phyloP scores from a whole-genome alignment of 2,113 vertebrate species.

The Ceyx melanurus region DNA sequence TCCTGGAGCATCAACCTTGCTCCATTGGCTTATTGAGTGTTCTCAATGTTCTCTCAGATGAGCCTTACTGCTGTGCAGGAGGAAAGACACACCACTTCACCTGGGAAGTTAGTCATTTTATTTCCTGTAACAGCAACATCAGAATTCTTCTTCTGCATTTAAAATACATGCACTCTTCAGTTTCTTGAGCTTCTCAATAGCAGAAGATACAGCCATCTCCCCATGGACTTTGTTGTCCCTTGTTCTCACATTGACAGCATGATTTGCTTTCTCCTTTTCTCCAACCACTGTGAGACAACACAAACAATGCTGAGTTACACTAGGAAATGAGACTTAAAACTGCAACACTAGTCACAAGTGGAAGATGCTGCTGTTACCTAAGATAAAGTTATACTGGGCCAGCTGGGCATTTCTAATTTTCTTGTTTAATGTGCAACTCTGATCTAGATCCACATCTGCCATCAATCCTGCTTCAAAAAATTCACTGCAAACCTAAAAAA shows the following conservation, averaged over 20 bases:
- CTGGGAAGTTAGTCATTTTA: background rate
- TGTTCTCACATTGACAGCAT: slow-evolving; percentile 87
- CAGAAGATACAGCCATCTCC: slow-evolving; percentile 80
- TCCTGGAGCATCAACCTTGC: background rate
- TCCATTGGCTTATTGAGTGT: background rate
- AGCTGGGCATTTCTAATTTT: slow-evolving; percentile 94
- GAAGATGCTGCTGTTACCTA: slow-evolving; percentile 79
- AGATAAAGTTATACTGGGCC: slow-evolving; percentile 95
- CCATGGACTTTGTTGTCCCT: slow-evolving; percentile 95
- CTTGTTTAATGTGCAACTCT: slow-evolving; percentile 89
- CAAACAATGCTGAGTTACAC: background rate
- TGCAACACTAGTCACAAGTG: background rate
- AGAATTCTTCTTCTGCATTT: slow-evolving; percentile 90
- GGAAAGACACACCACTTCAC: background rate
- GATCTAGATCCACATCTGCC: slow-evolving; percentile 91
- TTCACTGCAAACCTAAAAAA: slow-evolving; percentile 79
- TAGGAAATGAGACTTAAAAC: background rate
- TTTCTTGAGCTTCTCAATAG: slow-evolving; percentile 82
- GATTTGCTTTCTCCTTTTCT: slow-evolving; percentile 89
- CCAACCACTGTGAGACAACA: slow-evolving; percentile 86
- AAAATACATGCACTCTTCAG: slow-evolving; percentile 78
- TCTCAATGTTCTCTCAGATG: background rate
- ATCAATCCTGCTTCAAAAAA: slow-evolving; percentile 91
- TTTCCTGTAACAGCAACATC: slow-evolving; percentile 15
- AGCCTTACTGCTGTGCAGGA: background rate